Percentiles rank a stretch among this genome's conserved stretches.
Conservation (phyloP, 1,140 invertebrate genomes). For the Atopsyche davidsoni region DNA sequence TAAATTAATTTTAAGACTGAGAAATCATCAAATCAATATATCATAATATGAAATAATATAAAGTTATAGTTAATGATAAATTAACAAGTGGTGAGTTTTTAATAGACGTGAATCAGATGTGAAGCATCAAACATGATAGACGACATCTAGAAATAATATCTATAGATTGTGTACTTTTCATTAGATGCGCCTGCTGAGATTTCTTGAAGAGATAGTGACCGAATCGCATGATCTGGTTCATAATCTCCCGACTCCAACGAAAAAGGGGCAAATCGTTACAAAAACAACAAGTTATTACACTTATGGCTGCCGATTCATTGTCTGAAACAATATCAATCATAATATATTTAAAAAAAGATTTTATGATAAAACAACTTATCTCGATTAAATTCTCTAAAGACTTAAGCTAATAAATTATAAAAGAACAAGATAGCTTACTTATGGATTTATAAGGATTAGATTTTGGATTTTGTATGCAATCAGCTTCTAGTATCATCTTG, state of each 20-base stretch:
- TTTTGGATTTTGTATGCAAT: background rate
- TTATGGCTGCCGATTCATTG: conserved; percentile 8
- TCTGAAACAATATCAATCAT: conserved; percentile 1
- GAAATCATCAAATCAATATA: no score
- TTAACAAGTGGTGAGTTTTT: no score
- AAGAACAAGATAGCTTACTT: background rate
- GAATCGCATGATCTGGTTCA: conserved; percentile 5
- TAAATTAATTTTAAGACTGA: no score
- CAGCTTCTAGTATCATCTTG: conserved; percentile 7
- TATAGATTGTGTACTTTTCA: conserved; percentile 7
- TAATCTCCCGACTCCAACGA: conserved; percentile 6
- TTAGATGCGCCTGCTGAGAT: conserved; percentile 1
- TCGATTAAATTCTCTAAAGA: background rate
- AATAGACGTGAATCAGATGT: background rate
- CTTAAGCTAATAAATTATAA: background rate
- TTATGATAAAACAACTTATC: background rate
- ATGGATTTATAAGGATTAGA: background rate
- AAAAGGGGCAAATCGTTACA: conserved; percentile 6
- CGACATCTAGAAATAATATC: background rate
- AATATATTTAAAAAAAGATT: background rate
- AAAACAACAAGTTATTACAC: conserved; percentile 9
- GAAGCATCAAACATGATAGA: background rate
- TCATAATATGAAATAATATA: no score
- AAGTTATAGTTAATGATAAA: no score
- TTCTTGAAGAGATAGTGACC: conserved; percentile 5